phyloP scores from a whole-genome alignment of 1,140 invertebrate genomes.

The Bombus impatiens region DNA sequence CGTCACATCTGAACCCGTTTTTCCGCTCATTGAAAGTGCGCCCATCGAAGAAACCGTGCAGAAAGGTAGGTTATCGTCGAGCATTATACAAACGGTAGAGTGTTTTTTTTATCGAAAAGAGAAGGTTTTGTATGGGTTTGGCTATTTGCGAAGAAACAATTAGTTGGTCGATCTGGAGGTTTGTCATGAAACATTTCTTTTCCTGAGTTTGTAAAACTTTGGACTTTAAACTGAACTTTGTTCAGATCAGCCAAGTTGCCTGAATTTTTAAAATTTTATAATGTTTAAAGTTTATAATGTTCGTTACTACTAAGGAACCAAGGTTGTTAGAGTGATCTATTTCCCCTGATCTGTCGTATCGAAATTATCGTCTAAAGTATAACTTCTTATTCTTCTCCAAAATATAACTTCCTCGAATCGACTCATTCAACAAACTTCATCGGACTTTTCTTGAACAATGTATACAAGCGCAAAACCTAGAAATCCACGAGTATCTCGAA shows the following conservation, averaged over 20 bases:
- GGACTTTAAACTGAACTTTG: too few species aligned
- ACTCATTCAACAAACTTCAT: not conserved
- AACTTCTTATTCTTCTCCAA: too few species aligned
- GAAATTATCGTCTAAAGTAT: not conserved
- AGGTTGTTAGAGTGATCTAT: not conserved
- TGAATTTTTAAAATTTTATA: too few species aligned
- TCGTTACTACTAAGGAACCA: not conserved
- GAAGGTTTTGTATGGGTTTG: not conserved
- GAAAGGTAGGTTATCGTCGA: constrained; percentile 60
- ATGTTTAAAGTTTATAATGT: too few species aligned
- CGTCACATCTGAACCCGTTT: constrained; percentile 47
- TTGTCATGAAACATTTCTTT: too few species aligned
- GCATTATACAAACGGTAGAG: not conserved
- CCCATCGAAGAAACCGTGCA: constrained; percentile 58
- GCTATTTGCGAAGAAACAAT: too few species aligned
- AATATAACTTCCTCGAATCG: not conserved
- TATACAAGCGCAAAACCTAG: too few species aligned
- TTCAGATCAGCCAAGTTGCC: not conserved
- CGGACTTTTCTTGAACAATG: not conserved
- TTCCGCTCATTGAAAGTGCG: constrained; percentile 48
- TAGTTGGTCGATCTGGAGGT: too few species aligned
- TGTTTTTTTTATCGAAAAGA: not conserved
- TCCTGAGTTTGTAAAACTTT: too few species aligned
- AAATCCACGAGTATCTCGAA: not conserved
- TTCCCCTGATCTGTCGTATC: not conserved